Conservation (phyloP, 1,140 invertebrate species). For the Cotesia glomerata region DNA sequence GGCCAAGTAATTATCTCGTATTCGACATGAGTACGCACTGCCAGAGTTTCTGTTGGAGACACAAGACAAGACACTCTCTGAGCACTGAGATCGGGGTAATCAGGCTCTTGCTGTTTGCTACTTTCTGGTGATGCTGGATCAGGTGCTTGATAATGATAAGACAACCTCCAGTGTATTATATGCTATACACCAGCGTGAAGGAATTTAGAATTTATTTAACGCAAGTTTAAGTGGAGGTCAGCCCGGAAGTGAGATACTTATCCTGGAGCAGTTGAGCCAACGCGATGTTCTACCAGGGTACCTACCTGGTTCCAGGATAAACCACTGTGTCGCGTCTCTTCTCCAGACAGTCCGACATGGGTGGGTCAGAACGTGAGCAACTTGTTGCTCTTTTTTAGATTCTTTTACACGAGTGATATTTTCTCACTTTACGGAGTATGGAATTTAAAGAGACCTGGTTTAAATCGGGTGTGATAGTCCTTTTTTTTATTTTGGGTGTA, state of each 20-base stretch:
- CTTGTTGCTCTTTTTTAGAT: too few species aligned
- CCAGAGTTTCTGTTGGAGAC: slow-evolving; percentile 5
- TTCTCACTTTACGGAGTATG: too few species aligned
- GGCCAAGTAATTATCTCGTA: slow-evolving; percentile 20
- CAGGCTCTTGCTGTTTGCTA: not conserved
- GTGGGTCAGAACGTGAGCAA: slow-evolving; percentile 7
- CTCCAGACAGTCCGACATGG: slow-evolving; percentile 2
- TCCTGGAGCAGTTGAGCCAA: not conserved
- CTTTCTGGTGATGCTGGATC: not conserved
- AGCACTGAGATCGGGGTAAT: too few species aligned
- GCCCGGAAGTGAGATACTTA: slow-evolving; percentile 13
- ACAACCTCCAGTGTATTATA: not conserved
- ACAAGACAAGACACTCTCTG: not conserved
- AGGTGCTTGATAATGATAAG: not conserved
- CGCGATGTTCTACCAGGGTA: not conserved
- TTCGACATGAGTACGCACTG: slow-evolving; percentile 1
- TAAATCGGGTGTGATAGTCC: too few species aligned
- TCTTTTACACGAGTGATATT: too few species aligned
- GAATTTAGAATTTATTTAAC: not conserved
- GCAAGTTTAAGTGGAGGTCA: not conserved
- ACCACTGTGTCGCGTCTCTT: not conserved
- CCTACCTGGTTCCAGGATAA: not conserved
- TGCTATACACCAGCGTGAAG: not conserved
- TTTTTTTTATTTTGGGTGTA: too few species aligned
- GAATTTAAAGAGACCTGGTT: too few species aligned